Conservation (phyloP, 30 jellyfish, hydroid and myxozoan species). For the Hydra vulgaris region DNA sequence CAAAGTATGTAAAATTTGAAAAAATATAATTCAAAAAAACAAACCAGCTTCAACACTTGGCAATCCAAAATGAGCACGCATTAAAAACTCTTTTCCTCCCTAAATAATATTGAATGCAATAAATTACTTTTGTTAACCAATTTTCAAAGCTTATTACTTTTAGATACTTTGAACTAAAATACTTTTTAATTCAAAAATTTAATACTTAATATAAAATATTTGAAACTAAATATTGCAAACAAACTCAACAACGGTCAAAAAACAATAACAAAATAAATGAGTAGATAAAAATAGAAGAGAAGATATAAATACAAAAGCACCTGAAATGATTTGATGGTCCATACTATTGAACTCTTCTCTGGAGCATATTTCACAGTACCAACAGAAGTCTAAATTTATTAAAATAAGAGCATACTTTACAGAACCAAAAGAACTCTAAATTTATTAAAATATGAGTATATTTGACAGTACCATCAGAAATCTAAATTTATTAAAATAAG, state of each 20-base stretch:
- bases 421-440: not conserved
- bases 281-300: not conserved
- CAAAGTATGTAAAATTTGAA: not conserved
- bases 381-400: constrained; percentile 57
- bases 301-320: no score
- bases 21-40: not conserved
- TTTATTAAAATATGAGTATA: no score
- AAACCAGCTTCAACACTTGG: constrained; percentile 94
- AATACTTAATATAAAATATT: no score
- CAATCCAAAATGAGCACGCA: constrained; percentile 96
- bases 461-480: no score
- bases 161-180: no score
- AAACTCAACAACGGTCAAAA: no score
- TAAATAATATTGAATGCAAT: not conserved
- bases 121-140: not conserved
- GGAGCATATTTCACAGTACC: constrained; percentile 92
- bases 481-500: no score
- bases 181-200: not conserved
- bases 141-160: no score
- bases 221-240: no score
- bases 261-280: no score
- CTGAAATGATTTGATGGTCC: constrained; percentile 97
- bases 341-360: constrained; percentile 60
- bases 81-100: constrained; percentile 93
- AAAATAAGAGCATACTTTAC: no score